These are phyloP conservation scores for Sisyra nigra DNA, from an alignment of 2,888 invertebrate genomes.

Conservation along the genomic window DNA sequence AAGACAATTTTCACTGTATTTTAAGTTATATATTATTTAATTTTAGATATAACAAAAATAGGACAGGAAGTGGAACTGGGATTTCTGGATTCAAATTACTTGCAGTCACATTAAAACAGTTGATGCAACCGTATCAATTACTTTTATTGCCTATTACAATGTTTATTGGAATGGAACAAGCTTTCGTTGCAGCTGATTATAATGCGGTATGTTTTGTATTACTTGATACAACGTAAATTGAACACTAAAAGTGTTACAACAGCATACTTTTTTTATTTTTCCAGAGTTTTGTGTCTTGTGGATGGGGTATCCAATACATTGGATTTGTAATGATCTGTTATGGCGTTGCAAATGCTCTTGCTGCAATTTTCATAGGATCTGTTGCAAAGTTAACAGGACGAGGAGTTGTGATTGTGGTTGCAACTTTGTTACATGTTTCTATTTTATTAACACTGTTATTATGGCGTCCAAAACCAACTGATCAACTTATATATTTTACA, in stretches of 20 bases:
- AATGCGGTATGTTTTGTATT: slow-evolving; percentile 42
- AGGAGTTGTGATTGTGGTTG: slow-evolving; percentile 59
- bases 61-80: slow-evolving; percentile 40
- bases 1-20: too few species aligned
- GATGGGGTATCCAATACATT: slow-evolving; percentile 78
- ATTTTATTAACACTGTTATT: slow-evolving; percentile 47
- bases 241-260: too few species aligned
- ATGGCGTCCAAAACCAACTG: slow-evolving; percentile 57
- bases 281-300: slow-evolving; percentile 71
- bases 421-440: slow-evolving; percentile 51
- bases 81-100: slow-evolving; percentile 49
- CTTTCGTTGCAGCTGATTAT: slow-evolving; percentile 74
- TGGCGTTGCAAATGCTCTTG: slow-evolving; percentile 75
- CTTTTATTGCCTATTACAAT: slow-evolving; percentile 79
- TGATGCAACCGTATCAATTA: slow-evolving; percentile 63
- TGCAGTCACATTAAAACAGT: slow-evolving; percentile 60
- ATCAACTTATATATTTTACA: slow-evolving; percentile 54
- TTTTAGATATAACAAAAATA: slow-evolving; percentile 39
- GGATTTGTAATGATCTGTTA: slow-evolving; percentile 91
- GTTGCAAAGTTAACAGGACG: slow-evolving; percentile 67
- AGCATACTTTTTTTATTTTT: slow-evolving; percentile 14
- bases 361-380: slow-evolving; percentile 65
- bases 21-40: too few species aligned
- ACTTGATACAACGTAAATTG: too few species aligned
- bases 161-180: slow-evolving; percentile 88